Evolutionary conservation across 2,797 vertebrate species (phyloP).

Genomic region (Tenualosa ilisha): DNA sequence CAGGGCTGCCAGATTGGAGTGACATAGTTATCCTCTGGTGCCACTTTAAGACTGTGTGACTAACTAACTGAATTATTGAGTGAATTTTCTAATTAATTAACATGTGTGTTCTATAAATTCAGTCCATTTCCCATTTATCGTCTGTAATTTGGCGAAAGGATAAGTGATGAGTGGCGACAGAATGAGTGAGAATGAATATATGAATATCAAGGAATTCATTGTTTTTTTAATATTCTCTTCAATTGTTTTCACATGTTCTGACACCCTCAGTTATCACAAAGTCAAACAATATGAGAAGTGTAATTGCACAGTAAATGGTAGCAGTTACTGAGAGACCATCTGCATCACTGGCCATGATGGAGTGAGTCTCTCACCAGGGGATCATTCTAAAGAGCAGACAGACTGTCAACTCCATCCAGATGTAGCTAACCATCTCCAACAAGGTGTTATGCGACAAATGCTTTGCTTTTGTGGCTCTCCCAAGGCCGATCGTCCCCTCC

Average conservation of each 20-base stretch:
- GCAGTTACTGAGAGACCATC: background rate
- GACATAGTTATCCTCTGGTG: background rate
- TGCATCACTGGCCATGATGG: constrained; percentile 1
- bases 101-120: background rate
- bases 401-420: constrained; percentile 27
- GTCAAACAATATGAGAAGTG: background rate
- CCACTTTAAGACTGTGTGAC: background rate
- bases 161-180: background rate
- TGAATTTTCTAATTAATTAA: background rate
- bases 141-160: no score
- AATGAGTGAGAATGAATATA: background rate
- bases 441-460: constrained; percentile 28
- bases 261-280: background rate
- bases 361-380: constrained; percentile 18
- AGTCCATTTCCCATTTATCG: no score
- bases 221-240: no score
- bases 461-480: constrained; percentile 38
- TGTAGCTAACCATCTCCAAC: constrained; percentile 39
- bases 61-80: background rate
- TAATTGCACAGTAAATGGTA: constrained; percentile 9
- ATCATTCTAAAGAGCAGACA: constrained; percentile 19
- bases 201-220: background rate
- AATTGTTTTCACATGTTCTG: background rate
- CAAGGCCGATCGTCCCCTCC: constrained; percentile 43
- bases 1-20: background rate